Percentiles rank a stretch among this genome's conserved stretches.
These are phyloP conservation scores for Campylorhamphus procurvoides DNA, from an alignment of 2,113 vertebrate genomes.

Conservation along the genomic window DNA sequence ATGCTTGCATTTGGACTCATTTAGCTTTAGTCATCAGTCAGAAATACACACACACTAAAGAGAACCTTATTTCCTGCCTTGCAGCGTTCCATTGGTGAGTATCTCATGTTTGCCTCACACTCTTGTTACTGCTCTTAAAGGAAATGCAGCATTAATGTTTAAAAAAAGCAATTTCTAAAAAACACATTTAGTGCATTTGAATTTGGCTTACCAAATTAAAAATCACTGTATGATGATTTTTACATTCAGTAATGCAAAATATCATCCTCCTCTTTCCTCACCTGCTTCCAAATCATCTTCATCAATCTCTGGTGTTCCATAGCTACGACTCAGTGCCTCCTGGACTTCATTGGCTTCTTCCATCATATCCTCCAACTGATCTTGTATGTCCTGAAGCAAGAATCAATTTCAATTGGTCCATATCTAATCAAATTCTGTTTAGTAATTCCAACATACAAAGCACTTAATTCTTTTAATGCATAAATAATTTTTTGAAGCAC, in stretches of 20 bases:
- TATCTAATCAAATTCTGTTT: not conserved
- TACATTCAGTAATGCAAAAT: not conserved
- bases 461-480: not conserved
- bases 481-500: not conserved
- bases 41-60: not conserved
- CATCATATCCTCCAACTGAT: conserved; percentile 98
- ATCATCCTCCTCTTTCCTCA: conserved; percentile 48
- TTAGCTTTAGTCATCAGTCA: not conserved
- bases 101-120: not conserved
- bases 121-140: not conserved
- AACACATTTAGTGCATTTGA: not conserved
- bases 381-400: conserved; percentile 87
- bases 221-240: not conserved
- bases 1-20: not conserved
- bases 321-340: conserved; percentile 91
- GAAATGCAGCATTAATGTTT: not conserved
- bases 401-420: not conserved
- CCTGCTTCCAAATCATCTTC: conserved; percentile 96
- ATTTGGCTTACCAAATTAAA: not conserved
- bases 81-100: not conserved
- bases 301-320: conserved; percentile 94
- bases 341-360: conserved; percentile 95
- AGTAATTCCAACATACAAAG: not conserved
- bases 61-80: not conserved
- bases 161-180: not conserved